Evolutionary conservation across 2,797 vertebrate species (phyloP).

Genomic region (Ciconia nigra): DNA sequence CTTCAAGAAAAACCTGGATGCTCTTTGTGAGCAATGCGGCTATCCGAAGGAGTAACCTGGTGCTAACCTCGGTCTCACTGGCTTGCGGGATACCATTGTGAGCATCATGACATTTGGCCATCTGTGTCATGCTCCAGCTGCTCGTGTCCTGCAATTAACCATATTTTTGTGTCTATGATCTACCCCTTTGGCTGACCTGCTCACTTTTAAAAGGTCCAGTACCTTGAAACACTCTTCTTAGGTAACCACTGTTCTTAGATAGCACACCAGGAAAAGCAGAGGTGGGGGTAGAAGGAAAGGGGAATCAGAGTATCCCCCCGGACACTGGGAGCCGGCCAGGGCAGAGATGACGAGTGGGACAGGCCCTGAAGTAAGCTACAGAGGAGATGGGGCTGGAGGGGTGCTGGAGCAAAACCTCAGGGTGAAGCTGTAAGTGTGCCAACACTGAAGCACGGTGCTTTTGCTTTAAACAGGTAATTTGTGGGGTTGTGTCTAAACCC

Average conservation of each 20-base stretch:
- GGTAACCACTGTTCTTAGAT: neutral
- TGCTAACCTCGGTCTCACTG: rapidly evolving
- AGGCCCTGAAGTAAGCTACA: neutral
- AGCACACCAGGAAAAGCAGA: neutral
- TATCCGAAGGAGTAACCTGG: neutral
- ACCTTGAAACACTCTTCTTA: neutral
- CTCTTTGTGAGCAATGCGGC: neutral
- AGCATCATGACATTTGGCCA: neutral
- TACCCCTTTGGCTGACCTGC: neutral
- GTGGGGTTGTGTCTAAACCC: neutral
- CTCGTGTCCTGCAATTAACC: neutral
- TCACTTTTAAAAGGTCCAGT: neutral
- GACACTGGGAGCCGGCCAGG: neutral
- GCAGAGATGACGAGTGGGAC: neutral
- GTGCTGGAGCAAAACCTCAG: neutral
- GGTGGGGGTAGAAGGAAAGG: neutral
- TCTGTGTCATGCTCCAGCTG: rapidly evolving
- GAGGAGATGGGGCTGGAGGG: neutral
- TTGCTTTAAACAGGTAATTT: neutral
- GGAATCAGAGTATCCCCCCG: neutral
- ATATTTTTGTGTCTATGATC: neutral
- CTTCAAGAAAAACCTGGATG: neutral
- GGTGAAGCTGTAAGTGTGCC: neutral
- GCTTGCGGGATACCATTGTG: rapidly evolving
- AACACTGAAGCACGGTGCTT: neutral